Evolutionary conservation across 2,797 vertebrate genomes (phyloP).

Genomic region (Calcarius lapponicus): DNA sequence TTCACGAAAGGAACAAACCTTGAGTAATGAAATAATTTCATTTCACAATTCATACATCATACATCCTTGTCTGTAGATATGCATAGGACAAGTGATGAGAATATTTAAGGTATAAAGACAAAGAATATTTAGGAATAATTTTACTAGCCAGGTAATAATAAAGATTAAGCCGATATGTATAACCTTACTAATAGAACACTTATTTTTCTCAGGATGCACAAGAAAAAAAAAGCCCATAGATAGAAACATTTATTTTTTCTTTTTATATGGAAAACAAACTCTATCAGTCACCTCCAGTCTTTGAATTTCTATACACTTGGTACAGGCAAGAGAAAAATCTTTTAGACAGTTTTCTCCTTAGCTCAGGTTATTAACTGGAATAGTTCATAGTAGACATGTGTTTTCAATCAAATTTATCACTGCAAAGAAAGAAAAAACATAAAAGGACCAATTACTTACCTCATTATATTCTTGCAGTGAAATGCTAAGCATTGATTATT

Average conservation of each 20-base stretch:
- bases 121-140: not conserved
- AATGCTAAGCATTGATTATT: not conserved
- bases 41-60: not conserved
- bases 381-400: not conserved
- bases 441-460: not conserved
- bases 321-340: not conserved
- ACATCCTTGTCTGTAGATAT: not conserved
- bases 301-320: not conserved
- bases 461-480: not conserved
- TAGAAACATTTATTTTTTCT: not conserved
- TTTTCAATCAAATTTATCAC: not conserved
- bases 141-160: not conserved
- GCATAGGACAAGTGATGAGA: not conserved
- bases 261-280: not conserved
- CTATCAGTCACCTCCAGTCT: not conserved
- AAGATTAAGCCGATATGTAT: not conserved
- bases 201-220: not conserved
- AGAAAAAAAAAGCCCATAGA: fast-evolving
- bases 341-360: not conserved
- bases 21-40: not conserved
- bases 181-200: not conserved
- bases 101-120: not conserved
- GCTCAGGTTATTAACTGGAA: not conserved
- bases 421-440: not conserved
- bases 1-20: not conserved